Evolutionary conservation across 2,797 vertebrate species (phyloP).

Genomic region (Malacoctenus gilli): DNA sequence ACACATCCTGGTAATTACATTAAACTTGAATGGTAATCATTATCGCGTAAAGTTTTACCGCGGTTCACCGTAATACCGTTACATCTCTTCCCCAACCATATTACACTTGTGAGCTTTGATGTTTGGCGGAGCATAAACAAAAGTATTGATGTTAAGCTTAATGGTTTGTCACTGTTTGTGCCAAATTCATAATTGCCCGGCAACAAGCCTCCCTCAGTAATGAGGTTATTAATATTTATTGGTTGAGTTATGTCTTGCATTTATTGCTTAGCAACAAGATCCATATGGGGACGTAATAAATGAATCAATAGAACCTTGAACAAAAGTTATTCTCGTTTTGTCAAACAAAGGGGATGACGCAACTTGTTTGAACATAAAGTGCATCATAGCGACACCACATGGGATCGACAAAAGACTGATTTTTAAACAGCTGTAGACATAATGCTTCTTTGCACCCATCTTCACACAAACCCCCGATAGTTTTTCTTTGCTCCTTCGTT

Average conservation of each 20-base stretch:
- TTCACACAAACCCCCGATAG: constrained; percentile 9
- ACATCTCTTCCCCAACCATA: too few relatives aligned
- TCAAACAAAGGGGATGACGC: neutral
- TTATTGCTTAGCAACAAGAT: constrained; percentile 31
- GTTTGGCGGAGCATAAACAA: constrained; percentile 12
- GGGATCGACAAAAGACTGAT: constrained; percentile 7
- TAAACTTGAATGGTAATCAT: too few relatives aligned
- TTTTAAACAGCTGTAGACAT: constrained; percentile 17
- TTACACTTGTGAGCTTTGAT: constrained; percentile 8
- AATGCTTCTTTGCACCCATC: constrained; percentile 6
- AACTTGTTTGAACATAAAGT: constrained; percentile 1
- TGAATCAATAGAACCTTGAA: constrained; percentile 13
- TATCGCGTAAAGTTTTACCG: too few relatives aligned
- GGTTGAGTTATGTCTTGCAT: constrained; percentile 12
- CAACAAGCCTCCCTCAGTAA: constrained; percentile 21
- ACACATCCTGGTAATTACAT: too few relatives aligned
- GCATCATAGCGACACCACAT: constrained; percentile 1
- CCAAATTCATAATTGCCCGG: constrained; percentile 30
- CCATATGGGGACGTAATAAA: constrained; percentile 3
- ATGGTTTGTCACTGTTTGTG: constrained; percentile 29
- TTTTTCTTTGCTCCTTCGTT: constrained; percentile 9
- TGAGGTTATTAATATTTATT: constrained; percentile 33
- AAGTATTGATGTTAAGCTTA: constrained; percentile 35
- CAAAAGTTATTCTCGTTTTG: neutral
- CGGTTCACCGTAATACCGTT: too few relatives aligned